Evolutionary conservation across 2,888 invertebrate genomes (phyloP), one percentile per base, ranked within the genome.

Genomic region (Drosophila paracracens): DNA sequence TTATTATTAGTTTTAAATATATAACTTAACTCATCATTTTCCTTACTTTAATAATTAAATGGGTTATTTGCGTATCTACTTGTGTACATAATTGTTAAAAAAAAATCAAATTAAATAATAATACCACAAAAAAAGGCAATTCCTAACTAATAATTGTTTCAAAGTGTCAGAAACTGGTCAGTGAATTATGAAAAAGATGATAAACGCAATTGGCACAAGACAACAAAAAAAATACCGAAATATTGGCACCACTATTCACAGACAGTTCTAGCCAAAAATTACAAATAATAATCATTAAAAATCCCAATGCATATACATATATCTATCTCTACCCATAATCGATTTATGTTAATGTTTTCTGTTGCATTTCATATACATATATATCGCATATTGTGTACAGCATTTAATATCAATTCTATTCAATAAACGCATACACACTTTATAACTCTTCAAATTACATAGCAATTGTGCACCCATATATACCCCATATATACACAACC

Each of bases 11-110:
- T 65, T 74, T 58, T 66, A 65, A 60, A 65, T 72, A 68, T 56
- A 56, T 62, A 68, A 64, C 68, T 76, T 60, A 56, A 53, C 74
- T 77, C 83, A 62, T 70, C 8, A 62, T 71, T 72, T 62, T 76
- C 27, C 53, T 66, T 66, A 66, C 53, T 61, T 81, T 72, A 35
- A 61, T 38, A 70, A 57, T 81, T 76, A 60, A 82, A 81, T 85
- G 86, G 77, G 83, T 84, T 82, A 61, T 73, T 73, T 83, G 79
- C 69, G 71, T 83, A 69, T 62, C 54, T 77, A 57, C 76, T 74
- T 87, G 70, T 84, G 81, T 84, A 83, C 66, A 87, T 84, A 76
- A 74, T 60, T 77, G 81, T 79, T 59, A 48, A 57, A 54, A 54
- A 58, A 31, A 18, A 56, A 57, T 67, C 18, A 38, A 33, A 33